These are phyloP conservation scores for Ceratothoa steindachneri DNA, from an alignment of 2,888 invertebrate species.

Conservation along the genomic window DNA sequence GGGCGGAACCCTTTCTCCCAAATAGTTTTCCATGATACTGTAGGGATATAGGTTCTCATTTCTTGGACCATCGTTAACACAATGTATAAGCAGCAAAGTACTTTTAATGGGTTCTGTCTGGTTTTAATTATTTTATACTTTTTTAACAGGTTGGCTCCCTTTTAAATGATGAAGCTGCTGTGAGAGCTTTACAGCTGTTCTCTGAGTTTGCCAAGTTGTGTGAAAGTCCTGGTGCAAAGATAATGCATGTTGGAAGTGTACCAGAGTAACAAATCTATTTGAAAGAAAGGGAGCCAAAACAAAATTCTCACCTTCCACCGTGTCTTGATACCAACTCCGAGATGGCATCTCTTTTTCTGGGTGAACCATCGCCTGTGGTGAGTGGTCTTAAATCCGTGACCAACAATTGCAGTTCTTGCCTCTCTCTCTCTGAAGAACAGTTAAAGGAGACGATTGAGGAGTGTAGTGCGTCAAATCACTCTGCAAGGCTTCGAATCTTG, in stretches of 20 bases:
- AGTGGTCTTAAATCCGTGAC: background rate
- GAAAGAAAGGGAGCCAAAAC: background rate
- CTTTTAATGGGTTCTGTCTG: too few species aligned
- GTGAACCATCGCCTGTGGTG: background rate
- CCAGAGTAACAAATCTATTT: conserved; percentile 47
- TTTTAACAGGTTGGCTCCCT: conserved; percentile 31
- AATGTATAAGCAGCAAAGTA: too few species aligned
- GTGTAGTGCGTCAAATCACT: conserved; percentile 30
- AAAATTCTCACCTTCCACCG: background rate
- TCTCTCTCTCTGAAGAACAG: conserved; percentile 16
- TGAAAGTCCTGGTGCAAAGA: conserved; percentile 55
- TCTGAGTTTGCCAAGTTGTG: conserved; percentile 79
- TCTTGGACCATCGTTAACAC: too few species aligned
- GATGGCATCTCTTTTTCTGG: conserved; percentile 1
- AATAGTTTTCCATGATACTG: too few species aligned
- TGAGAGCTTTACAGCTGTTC: conserved; percentile 79
- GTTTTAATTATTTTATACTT: too few species aligned
- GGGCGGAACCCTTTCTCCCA: too few species aligned
- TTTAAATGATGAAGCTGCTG: conserved; percentile 75
- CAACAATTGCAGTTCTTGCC: background rate
- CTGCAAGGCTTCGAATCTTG: conserved; percentile 36
- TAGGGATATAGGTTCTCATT: too few species aligned
- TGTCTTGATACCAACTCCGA: background rate
- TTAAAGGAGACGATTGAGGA: conserved; percentile 31
- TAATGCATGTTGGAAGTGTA: background rate